A percentile compares a stretch with the other conserved stretches of the same genome.
Conservation (phyloP, 1,140 invertebrate species). For the Apis florea region DNA sequence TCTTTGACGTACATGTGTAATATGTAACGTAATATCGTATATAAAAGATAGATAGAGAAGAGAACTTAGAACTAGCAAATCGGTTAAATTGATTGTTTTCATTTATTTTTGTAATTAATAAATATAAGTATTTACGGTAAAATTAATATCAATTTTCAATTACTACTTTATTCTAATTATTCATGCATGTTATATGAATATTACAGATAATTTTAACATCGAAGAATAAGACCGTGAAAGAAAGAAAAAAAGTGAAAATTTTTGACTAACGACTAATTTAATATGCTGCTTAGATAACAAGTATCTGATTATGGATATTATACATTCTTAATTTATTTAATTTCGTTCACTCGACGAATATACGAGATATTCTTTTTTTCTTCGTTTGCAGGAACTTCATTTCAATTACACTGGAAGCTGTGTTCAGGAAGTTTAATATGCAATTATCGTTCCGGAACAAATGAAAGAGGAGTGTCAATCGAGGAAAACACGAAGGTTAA, state of each 20-base stretch:
- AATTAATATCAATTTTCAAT: too few relatives aligned
- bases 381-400: background rate
- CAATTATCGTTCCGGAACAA: background rate
- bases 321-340: background rate
- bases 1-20: background rate
- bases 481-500: conserved; percentile 8
- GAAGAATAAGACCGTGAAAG: too few relatives aligned
- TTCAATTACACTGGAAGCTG: background rate
- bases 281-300: background rate
- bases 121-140: too few relatives aligned
- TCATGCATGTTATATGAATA: too few relatives aligned
- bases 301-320: conserved; percentile 3
- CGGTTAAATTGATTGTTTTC: too few relatives aligned
- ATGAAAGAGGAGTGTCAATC: conserved; percentile 12
- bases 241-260: too few relatives aligned
- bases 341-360: background rate
- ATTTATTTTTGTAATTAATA: too few relatives aligned
- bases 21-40: background rate
- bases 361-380: background rate
- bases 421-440: background rate
- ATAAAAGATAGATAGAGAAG: background rate
- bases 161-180: too few relatives aligned
- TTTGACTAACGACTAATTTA: too few relatives aligned
- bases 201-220: too few relatives aligned
- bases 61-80: too few relatives aligned